Evolutionary conservation across 2,888 invertebrate species (phyloP).

Genomic region (Polietes domitor): DNA sequence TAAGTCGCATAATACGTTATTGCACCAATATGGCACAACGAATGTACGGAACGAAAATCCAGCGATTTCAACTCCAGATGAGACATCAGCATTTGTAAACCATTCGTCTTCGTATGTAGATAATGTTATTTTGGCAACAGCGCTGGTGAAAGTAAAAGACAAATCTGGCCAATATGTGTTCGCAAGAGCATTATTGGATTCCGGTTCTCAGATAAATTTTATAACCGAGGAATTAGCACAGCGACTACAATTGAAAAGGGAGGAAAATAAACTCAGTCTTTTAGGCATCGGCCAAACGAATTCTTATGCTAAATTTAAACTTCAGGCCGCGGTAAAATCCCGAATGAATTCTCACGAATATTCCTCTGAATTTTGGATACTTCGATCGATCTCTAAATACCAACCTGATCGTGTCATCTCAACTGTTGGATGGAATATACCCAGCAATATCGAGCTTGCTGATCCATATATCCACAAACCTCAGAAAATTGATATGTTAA

Average conservation of each 20-base stretch:
- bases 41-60: not conserved
- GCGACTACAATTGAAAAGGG: slow-evolving; percentile 21
- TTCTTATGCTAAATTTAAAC: slow-evolving; percentile 38
- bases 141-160: not conserved
- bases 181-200: slow-evolving; percentile 35
- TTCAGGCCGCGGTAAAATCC: slow-evolving; percentile 35
- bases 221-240: not conserved
- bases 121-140: slow-evolving; percentile 13
- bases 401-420: slow-evolving; percentile 23
- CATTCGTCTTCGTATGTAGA: not conserved
- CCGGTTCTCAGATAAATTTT: slow-evolving; percentile 16
- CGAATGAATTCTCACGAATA: slow-evolving; percentile 23
- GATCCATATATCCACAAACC: slow-evolving; percentile 56
- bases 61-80: not conserved
- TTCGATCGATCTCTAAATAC: slow-evolving; percentile 27
- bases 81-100: not conserved
- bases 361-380: slow-evolving; percentile 22
- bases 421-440: slow-evolving; percentile 45
- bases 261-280: slow-evolving; percentile 39
- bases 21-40: not conserved
- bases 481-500: slow-evolving; percentile 34
- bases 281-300: slow-evolving; percentile 48
- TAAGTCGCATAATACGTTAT: not conserved
- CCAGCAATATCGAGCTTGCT: slow-evolving; percentile 47
- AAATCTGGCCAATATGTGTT: slow-evolving; percentile 12